Base-by-base conservation (phyloP, 1,140 invertebrate species). In the Zaprionus davidi region DNA sequence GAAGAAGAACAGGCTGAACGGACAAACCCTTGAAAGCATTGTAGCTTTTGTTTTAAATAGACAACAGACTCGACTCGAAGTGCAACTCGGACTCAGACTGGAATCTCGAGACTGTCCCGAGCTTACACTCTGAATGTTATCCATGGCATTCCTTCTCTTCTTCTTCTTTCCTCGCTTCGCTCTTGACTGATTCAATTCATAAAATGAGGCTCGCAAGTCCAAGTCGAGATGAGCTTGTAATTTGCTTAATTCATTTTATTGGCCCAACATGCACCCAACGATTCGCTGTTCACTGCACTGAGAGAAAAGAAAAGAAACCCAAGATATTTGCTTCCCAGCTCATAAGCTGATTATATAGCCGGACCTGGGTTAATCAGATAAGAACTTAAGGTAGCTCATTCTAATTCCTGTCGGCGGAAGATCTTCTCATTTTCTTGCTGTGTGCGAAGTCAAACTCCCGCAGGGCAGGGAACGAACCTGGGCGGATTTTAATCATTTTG, bases 241-340 rank as follows among this genome's bases (percentile, higher is more conserved):
- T 88, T 88, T 90, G 82, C 85, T 85, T 85, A 88, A 85, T 88
- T 90, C 81, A 79, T 90, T 88, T 88, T 90, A 88, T 88, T 88
- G 85, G 81, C 81, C 81, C 82, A 77, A 90, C 85, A 88, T 85
- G 85, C 85, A 51, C 20, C 20, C 46, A 51, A 51, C 46, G 46
- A 51, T 51, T 51, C 20, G 9, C 46, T 49, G 20, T 12, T 34
- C 31, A 34, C 46, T 51, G n/a, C 46, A 51, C 46, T 24, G 46
- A 24, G 46, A 51, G 46, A 51, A 51, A 51, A 17, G 41, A 44
- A 44, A n/a, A n/a, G 6, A n/a, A 46, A 46, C 15, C 41, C 17
- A n/a, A 15, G 38, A 6, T 41, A 7, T 41, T n/a, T 41, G 38
- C n/a, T 41, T 41, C 15, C 38, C 46, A 49, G 46, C 20, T 20